Evolutionary conservation across 2,888 invertebrate species (phyloP).

Genomic region (Pteria penguin): DNA sequence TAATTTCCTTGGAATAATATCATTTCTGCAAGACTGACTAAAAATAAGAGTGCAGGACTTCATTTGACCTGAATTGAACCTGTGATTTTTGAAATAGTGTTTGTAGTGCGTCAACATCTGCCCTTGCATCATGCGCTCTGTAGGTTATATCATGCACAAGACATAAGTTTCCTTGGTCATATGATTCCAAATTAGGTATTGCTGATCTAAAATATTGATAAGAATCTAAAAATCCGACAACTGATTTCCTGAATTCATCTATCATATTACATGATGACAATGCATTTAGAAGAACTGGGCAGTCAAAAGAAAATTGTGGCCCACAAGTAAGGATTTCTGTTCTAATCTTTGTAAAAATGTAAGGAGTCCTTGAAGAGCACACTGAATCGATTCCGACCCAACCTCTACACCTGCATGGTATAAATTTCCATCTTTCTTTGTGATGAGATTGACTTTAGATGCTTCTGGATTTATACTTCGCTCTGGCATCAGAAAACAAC

Average conservation of each 20-base stretch:
- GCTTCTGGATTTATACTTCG: slow-evolving; percentile 6
- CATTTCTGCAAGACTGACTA: too few species aligned
- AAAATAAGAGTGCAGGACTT: too few species aligned
- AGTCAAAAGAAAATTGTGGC: slow-evolving; percentile 30
- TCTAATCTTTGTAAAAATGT: slow-evolving; percentile 4
- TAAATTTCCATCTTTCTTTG: not conserved
- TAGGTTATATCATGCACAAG: too few species aligned
- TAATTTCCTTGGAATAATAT: too few species aligned
- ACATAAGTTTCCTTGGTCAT: too few species aligned
- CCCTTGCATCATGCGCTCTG: too few species aligned
- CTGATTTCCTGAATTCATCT: not conserved
- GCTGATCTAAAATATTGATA: too few species aligned
- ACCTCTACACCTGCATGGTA: slow-evolving; percentile 22
- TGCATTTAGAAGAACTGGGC: slow-evolving; percentile 22
- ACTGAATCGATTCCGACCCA: not conserved
- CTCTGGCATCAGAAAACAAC: slow-evolving; percentile 18
- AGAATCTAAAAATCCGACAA: too few species aligned
- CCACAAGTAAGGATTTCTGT: slow-evolving; percentile 7
- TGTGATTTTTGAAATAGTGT: too few species aligned
- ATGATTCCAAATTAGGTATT: too few species aligned
- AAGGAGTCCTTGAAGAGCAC: slow-evolving; percentile 11
- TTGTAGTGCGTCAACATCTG: too few species aligned
- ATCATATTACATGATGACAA: not conserved
- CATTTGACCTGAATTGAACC: too few species aligned
- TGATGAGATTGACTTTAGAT: slow-evolving; percentile 12